Percentiles rank a stretch among this genome's conserved stretches.
phyloP scores from a whole-genome alignment of 1,140 invertebrate species.

The Hylyphantes graminicola region DNA sequence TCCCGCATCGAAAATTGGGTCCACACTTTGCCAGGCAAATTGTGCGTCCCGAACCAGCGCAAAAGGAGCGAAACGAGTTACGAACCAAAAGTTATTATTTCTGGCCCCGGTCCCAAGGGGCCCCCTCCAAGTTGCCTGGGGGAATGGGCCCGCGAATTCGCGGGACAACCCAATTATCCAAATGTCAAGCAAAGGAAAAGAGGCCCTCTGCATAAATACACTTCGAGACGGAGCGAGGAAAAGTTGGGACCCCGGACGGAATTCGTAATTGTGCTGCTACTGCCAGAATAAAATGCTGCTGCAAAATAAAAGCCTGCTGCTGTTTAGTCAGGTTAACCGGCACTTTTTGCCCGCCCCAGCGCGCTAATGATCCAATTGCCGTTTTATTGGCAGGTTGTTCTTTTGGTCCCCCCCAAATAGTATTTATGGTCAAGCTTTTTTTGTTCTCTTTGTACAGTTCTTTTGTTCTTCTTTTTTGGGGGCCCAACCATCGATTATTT shows the following conservation, averaged over 20 bases:
- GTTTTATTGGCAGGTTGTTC: slow-evolving; percentile 56
- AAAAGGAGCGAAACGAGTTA: slow-evolving; percentile 51
- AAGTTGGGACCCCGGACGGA: slow-evolving; percentile 55
- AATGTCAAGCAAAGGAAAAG: slow-evolving; percentile 56
- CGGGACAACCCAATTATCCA: slow-evolving; percentile 60
- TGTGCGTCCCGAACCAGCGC: slow-evolving; percentile 37
- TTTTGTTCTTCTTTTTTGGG: no score
- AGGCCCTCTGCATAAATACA: slow-evolving; percentile 57
- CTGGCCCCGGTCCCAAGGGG: slow-evolving; percentile 45
- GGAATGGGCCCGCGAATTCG: slow-evolving; percentile 43
- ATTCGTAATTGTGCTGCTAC: slow-evolving; percentile 52
- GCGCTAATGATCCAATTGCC: slow-evolving; percentile 44
- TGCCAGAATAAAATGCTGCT: slow-evolving; percentile 23
- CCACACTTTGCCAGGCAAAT: slow-evolving; percentile 56
- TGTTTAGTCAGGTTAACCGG: slow-evolving; percentile 52
- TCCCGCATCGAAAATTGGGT: slow-evolving; percentile 61
- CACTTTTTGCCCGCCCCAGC: slow-evolving; percentile 28
- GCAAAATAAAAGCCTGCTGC: slow-evolving; percentile 48
- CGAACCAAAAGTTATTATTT: slow-evolving; percentile 61
- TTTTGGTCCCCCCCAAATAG: slow-evolving; percentile 41
- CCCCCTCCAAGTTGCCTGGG: slow-evolving; percentile 32
- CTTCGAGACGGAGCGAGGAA: slow-evolving; percentile 52
- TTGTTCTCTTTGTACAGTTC: neutral
- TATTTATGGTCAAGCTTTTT: slow-evolving; percentile 58
- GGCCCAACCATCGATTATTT: slow-evolving; percentile 37